These are phyloP conservation scores for Rhincodon typus DNA, from an alignment of 2,797 vertebrate genomes.

Conservation along the genomic window DNA sequence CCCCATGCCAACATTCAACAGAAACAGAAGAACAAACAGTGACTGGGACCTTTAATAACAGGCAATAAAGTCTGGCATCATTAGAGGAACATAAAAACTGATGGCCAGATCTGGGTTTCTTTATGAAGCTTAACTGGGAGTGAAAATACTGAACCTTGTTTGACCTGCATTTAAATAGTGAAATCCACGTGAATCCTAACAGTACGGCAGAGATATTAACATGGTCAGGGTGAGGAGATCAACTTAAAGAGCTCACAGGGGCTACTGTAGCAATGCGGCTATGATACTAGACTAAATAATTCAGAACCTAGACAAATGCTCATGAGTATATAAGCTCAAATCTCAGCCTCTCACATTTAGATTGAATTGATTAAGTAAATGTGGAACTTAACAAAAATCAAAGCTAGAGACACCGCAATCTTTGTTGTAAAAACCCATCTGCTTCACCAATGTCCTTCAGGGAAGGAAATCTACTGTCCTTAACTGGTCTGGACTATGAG, in stretches of 20 bases:
- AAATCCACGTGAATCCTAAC: background rate
- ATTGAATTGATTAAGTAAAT: background rate
- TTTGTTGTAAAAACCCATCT: background rate
- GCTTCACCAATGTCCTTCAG: background rate
- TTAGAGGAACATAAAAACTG: background rate
- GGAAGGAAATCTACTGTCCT: no score
- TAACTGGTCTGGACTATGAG: background rate
- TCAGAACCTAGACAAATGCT: background rate
- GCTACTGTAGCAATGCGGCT: background rate
- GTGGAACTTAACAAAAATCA: background rate
- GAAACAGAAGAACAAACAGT: background rate
- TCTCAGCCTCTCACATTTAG: background rate
- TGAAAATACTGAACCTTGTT: background rate
- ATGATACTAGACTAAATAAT: background rate
- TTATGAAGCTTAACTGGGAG: background rate
- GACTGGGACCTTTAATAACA: background rate
- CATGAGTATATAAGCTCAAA: no score
- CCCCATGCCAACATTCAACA: slow-evolving; percentile 4
- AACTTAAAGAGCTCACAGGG: background rate
- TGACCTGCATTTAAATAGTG: background rate
- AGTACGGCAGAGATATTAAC: background rate
- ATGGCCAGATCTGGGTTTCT: background rate
- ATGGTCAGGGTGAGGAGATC: background rate
- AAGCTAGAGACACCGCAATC: background rate
- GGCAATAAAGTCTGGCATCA: background rate